Evolutionary conservation across 2,888 invertebrate species (phyloP).

Genomic region (Lasius platythorax): DNA sequence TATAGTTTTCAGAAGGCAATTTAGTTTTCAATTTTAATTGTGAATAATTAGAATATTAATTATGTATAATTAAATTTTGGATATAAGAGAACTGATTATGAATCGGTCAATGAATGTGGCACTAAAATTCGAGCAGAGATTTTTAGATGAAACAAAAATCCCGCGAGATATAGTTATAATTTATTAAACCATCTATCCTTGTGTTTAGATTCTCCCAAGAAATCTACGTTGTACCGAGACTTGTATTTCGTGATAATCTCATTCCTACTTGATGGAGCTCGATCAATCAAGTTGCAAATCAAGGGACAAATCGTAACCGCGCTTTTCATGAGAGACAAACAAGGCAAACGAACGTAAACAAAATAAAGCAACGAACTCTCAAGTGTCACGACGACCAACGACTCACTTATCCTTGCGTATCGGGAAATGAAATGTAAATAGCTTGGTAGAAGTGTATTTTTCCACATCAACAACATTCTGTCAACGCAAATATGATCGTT

Average conservation of each 20-base stretch:
- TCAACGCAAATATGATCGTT: conserved; percentile 60
- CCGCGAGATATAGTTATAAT: not conserved
- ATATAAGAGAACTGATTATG: not conserved
- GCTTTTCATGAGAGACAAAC: conserved; percentile 51
- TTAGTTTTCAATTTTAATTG: not conserved
- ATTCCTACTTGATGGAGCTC: not conserved
- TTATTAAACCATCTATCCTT: not conserved
- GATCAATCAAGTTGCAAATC: not conserved
- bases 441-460: conserved; percentile 56
- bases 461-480: conserved; percentile 61
- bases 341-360: conserved; percentile 15
- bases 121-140: not conserved
- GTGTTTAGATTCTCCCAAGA: not conserved
- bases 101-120: not conserved
- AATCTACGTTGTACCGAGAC: not conserved
- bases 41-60: not conserved
- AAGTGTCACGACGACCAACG: conserved; percentile 4
- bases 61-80: not conserved
- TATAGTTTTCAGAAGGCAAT: no score
- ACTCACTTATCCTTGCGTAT: conserved; percentile 42
- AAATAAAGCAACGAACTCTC: conserved; percentile 35
- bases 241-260: conserved; percentile 6
- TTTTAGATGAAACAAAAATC: not conserved
- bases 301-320: conserved; percentile 53
- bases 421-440: conserved; percentile 43